Evolutionary conservation across 2,113 vertebrate genomes (phyloP).

Genomic region (Pithys albifrons): DNA sequence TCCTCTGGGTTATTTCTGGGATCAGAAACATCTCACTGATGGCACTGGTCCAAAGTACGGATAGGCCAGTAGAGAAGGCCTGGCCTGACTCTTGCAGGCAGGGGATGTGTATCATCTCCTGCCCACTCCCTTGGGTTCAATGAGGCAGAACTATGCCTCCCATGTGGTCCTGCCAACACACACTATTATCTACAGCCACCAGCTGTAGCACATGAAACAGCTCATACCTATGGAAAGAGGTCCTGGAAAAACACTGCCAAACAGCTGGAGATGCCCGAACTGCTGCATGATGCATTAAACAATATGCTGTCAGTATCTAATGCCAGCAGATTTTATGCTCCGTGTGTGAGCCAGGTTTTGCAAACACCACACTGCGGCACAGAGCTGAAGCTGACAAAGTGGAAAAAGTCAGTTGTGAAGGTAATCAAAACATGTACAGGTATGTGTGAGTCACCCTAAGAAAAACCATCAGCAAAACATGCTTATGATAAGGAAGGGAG

Average conservation of each 20-base stretch:
- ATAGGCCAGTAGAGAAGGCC: background rate
- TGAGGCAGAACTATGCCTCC: background rate
- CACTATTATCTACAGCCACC: background rate
- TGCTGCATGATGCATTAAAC: background rate
- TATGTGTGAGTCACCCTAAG: background rate
- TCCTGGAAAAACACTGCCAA: background rate
- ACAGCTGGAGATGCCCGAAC: background rate
- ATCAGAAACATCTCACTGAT: background rate
- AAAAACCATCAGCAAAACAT: background rate
- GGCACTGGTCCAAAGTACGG: background rate
- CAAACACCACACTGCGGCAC: rapidly evolving
- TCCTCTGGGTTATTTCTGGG: background rate
- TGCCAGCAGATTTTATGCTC: background rate
- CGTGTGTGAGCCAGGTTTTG: background rate
- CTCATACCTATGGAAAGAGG: background rate
- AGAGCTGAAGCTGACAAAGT: background rate
- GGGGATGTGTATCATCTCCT: background rate
- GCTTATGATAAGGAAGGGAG: background rate
- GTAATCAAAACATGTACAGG: rapidly evolving
- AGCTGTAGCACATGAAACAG: background rate
- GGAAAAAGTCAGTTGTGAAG: background rate
- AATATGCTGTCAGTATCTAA: background rate
- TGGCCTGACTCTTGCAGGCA: background rate
- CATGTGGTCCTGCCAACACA: rapidly evolving
- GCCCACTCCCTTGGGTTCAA: background rate